Evolutionary conservation across 2,113 vertebrate species (phyloP).

Genomic region (Erpornis zantholeuca): DNA sequence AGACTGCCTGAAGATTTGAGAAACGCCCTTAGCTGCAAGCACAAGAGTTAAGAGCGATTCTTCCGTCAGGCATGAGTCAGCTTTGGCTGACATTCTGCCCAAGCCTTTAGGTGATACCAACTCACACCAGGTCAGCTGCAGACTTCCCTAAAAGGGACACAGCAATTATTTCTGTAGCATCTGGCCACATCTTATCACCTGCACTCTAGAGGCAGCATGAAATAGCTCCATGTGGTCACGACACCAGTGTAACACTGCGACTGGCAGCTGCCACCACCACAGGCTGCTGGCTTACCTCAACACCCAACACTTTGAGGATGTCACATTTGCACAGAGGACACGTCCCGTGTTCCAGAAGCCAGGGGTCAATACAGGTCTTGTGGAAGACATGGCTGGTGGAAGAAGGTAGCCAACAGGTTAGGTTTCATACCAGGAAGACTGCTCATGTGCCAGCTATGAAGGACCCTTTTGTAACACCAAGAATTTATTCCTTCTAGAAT

Average conservation of each 20-base stretch:
- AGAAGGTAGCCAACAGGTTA: neutral
- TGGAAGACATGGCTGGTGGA: slow-evolving; percentile 84
- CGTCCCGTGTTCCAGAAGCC: slow-evolving; percentile 89
- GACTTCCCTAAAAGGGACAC: neutral
- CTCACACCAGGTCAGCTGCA: neutral
- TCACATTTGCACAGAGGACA: slow-evolving; percentile 95
- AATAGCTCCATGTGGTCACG: neutral
- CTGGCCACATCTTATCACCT: neutral
- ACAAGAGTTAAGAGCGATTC: neutral
- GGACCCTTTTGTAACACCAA: neutral
- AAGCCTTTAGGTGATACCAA: neutral
- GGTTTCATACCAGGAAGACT: neutral
- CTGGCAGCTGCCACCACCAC: neutral
- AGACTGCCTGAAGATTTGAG: neutral
- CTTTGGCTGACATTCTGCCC: neutral
- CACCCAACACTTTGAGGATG: slow-evolving; percentile 87
- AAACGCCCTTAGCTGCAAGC: neutral
- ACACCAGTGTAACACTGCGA: rapidly evolving
- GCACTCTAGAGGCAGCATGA: neutral
- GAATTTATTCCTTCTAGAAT: neutral
- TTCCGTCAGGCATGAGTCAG: neutral
- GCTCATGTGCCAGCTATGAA: neutral
- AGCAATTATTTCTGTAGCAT: neutral
- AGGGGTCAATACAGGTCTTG: slow-evolving; percentile 89
- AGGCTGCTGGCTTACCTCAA: slow-evolving; percentile 73